These are phyloP conservation scores for Mallotus villosus DNA, from an alignment of 2,797 vertebrate genomes.

Conservation along the genomic window DNA sequence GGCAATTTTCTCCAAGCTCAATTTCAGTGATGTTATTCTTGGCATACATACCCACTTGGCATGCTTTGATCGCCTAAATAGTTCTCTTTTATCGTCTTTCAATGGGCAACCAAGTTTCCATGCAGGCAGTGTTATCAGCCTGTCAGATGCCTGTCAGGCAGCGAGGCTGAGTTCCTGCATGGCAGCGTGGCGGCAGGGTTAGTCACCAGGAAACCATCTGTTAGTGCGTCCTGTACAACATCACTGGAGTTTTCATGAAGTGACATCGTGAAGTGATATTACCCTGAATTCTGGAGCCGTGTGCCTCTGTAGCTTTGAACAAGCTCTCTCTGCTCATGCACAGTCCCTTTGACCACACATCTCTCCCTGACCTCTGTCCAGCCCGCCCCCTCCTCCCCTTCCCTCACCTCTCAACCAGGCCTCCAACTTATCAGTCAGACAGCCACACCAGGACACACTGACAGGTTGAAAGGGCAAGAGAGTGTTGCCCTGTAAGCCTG, in stretches of 20 bases:
- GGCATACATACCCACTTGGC: neutral
- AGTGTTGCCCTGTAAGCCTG: constrained; percentile 27
- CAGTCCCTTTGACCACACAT: neutral
- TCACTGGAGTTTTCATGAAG: constrained; percentile 45
- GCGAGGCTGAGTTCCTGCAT: constrained; percentile 47
- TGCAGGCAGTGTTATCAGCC: constrained; percentile 50
- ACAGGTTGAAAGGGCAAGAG: constrained; percentile 22
- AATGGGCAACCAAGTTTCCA: constrained; percentile 56
- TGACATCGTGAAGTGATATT: neutral
- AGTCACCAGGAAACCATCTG: constrained; percentile 72
- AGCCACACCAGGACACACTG: constrained; percentile 22
- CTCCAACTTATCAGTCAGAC: constrained; percentile 47
- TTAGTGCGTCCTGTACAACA: constrained; percentile 57
- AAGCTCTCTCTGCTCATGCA: neutral
- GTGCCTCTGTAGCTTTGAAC: neutral
- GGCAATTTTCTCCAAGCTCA: neutral
- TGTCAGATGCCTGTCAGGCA: constrained; percentile 56
- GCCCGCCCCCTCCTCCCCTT: neutral
- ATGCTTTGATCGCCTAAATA: constrained; percentile 31
- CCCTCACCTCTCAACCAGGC: constrained; percentile 33
- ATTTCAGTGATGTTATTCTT: neutral
- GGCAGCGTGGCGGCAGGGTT: constrained; percentile 53
- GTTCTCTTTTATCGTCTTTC: constrained; percentile 51
- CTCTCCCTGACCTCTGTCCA: neutral
- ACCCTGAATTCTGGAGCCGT: too few relatives aligned